A percentile compares a stretch with the other conserved stretches of the same genome.
Conservation (phyloP, 2,888 invertebrate species). For the Ophion costatus region DNA sequence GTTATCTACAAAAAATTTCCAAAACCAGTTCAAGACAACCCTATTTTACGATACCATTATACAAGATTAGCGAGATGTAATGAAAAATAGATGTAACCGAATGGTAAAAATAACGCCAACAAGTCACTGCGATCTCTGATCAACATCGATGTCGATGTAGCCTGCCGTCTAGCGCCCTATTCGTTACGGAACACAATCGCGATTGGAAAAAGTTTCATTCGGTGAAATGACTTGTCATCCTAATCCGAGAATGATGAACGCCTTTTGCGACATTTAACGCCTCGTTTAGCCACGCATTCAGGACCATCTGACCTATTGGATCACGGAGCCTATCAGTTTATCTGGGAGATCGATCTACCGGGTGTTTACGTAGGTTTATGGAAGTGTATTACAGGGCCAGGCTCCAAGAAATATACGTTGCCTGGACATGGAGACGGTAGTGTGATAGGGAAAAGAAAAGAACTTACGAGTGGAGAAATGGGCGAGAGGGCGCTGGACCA, state of each 20-base stretch:
- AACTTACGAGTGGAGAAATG: constrained; percentile 21
- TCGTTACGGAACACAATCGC: too few species aligned
- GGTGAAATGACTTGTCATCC: not conserved
- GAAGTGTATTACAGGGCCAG: constrained; percentile 8
- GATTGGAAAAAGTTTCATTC: too few species aligned
- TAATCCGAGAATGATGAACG: not conserved
- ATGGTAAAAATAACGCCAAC: too few species aligned
- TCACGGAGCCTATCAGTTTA: constrained; percentile 28
- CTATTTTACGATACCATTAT: too few species aligned
- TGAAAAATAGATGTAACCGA: too few species aligned
- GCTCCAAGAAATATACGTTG: constrained; percentile 9
- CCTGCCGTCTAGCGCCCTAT: too few species aligned
- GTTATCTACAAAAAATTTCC: too few species aligned
- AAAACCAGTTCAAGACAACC: too few species aligned
- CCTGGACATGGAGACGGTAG: constrained; percentile 23
- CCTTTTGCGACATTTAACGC: constrained; percentile 9
- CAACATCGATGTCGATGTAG: too few species aligned
- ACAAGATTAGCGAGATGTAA: too few species aligned
- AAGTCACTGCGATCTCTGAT: too few species aligned
- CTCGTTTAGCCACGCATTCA: not conserved
- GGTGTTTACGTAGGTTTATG: not conserved
- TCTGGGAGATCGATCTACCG: constrained; percentile 28
- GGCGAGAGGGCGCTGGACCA: constrained; percentile 48
- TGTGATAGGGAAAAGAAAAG: constrained; percentile 57
- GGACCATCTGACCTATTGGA: constrained; percentile 1